A percentile compares a stretch with the other conserved stretches of the same genome.
phyloP scores from a whole-genome alignment of 2,113 vertebrate species.

The Scomber colias region DNA sequence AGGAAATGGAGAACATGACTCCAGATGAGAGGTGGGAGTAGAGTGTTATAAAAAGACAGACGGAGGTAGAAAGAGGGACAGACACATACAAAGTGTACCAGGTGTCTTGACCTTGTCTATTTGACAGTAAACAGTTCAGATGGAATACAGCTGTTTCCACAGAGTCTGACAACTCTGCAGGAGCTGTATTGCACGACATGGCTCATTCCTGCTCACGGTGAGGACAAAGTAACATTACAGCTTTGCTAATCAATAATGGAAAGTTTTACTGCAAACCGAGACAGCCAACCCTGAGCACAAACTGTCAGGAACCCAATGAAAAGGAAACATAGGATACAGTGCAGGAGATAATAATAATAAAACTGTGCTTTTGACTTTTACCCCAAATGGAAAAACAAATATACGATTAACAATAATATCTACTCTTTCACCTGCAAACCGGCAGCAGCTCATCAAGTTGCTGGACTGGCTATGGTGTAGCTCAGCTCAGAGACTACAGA shows the following conservation, averaged over 20 bases:
- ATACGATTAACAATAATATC: neutral
- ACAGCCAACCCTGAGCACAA: neutral
- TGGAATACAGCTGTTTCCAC: slow-evolving; percentile 47
- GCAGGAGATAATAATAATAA: neutral
- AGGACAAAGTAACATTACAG: slow-evolving; percentile 26
- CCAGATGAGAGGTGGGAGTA: slow-evolving; percentile 13
- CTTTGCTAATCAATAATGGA: slow-evolving; percentile 44
- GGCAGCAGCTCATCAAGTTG: neutral
- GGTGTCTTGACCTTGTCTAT: slow-evolving; percentile 51
- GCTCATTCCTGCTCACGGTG: neutral
- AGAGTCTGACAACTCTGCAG: slow-evolving; percentile 9
- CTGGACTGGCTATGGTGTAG: neutral
- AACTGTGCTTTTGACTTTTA: no score
- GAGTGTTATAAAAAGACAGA: slow-evolving; percentile 17
- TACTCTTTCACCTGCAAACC: slow-evolving; percentile 14
- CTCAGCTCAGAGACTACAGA: slow-evolving; percentile 25
- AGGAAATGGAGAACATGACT: slow-evolving; percentile 19
- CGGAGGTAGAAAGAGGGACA: neutral
- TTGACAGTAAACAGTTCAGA: slow-evolving; percentile 51
- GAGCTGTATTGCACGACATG: neutral
- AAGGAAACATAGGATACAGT: neutral
- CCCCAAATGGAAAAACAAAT: neutral
- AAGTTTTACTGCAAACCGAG: slow-evolving; percentile 5
- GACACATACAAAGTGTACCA: slow-evolving; percentile 24
- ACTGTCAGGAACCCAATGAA: neutral